Base-by-base conservation (phyloP, 1,140 invertebrate species). In the Brevipalpus yothersi region DNA sequence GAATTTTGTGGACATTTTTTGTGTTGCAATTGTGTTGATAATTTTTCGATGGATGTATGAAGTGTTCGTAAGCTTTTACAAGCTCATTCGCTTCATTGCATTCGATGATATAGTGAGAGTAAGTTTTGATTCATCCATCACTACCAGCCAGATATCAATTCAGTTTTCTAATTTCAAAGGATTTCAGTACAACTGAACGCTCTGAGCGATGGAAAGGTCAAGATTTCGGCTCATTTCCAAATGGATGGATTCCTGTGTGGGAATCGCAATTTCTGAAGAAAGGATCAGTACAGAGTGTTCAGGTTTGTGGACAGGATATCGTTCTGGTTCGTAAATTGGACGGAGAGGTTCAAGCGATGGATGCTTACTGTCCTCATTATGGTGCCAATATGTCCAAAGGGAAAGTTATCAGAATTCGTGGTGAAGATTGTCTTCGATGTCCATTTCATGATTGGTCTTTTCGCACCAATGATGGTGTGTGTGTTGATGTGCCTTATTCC, bases 381-480 rank as follows among this genome's bases (percentile, higher is more conserved):
- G 88, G 88, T 13, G 59, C 51, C 23, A 56, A 60, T 23, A 15
- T 60, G 8, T 17, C 23, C 7, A 41, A 41, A n/a, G 55, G 55
- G 9, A 55, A 21, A 39, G n/a, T 56, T 5, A 17, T 54, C 17
- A 41, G 54, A 60, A 42, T 42, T 12, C 10, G 17, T n/a, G 23
- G 53, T 11, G 43, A 23, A 10, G 40, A 62, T 0, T 86, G 83
- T 66, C 75, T 92, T 7, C 79, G 86, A 66, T 91, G 88, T 68
- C 87, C 87, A 0, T 92, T 91, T 72, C 87, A 92, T 64, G 79
- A 79, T 55, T 91, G 87, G 87, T 72, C 72, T 40, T 91, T 91
- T 69, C 70, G 76, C 23, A 83, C 81, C 0, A 69, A 72, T 19
- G 79, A 82, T 67, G 88, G 87, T 8, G 69, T 72, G 49, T 87